phyloP scores from a whole-genome alignment of 2,797 vertebrate genomes.

The Coregonus suidteri region DNA sequence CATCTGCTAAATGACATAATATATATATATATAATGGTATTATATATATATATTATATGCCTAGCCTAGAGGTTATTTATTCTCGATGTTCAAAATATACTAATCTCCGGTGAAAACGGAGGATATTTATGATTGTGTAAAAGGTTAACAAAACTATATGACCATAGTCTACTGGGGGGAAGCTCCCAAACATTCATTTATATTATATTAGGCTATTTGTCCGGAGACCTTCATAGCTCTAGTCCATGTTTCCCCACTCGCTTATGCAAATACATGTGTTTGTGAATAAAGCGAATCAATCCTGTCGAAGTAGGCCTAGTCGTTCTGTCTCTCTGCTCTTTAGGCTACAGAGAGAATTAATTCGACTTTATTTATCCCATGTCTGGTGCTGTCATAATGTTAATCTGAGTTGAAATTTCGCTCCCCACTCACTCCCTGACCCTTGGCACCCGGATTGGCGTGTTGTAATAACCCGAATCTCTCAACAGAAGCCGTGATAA shows the following conservation, averaged over 20 bases:
- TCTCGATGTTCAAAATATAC: not conserved
- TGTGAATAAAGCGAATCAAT: constrained; percentile 84
- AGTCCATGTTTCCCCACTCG: constrained; percentile 18
- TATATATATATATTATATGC: no score
- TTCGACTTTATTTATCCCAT: constrained; percentile 99
- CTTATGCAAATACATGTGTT: constrained; percentile 76
- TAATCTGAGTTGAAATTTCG: constrained; percentile 99
- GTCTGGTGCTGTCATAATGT: constrained; percentile 99
- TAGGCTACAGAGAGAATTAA: constrained; percentile 91
- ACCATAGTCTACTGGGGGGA: no score
- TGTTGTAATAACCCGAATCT: constrained; percentile 99
- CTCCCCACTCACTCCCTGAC: constrained; percentile 96
- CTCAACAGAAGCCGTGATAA: constrained; percentile 99
- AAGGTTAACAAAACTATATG: not conserved
- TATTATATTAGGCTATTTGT: not conserved
- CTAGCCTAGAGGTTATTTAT: not conserved
- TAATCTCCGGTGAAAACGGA: not conserved
- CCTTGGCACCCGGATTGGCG: constrained; percentile 97
- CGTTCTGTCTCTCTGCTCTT: constrained; percentile 84
- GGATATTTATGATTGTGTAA: not conserved
- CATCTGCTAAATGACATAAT: no score
- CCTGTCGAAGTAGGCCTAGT: constrained; percentile 51
- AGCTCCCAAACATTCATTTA: not conserved
- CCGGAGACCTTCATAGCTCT: not conserved
- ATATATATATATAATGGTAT: not conserved